Conservation (phyloP, 2,888 invertebrate species). For the Pseudococcus jackbeardsleyi region DNA sequence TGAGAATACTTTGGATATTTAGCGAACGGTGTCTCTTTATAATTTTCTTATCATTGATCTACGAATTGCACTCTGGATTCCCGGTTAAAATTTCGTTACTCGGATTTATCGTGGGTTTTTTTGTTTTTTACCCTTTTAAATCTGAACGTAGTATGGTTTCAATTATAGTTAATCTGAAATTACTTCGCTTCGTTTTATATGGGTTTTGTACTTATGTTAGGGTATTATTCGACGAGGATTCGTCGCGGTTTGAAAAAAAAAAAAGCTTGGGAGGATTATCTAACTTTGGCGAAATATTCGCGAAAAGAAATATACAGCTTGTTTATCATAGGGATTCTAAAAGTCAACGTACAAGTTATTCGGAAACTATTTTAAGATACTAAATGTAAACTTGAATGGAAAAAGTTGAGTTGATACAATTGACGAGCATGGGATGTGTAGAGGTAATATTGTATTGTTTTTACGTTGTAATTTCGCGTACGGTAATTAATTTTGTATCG, state of each 20-base stretch:
- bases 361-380: too few species aligned
- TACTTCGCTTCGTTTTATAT: neutral
- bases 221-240: neutral
- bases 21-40: constrained; percentile 5
- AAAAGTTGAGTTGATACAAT: neutral
- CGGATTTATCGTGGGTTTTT: neutral
- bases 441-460: neutral
- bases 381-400: neutral
- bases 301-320: neutral
- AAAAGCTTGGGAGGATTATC: neutral
- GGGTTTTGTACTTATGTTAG: neutral
- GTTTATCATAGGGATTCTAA: too few species aligned
- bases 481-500: neutral
- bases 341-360: too few species aligned
- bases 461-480: neutral
- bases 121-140: neutral
- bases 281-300: too few species aligned
- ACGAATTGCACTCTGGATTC: neutral
- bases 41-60: constrained; percentile 36
- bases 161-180: neutral
- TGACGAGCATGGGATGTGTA: neutral
- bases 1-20: constrained; percentile 14
- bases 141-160: neutral
- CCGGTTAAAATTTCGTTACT: neutral
- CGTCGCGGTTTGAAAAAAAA: neutral